Evolutionary conservation across 2,797 vertebrate species (phyloP).

Genomic region (Sebastes umbrosus): DNA sequence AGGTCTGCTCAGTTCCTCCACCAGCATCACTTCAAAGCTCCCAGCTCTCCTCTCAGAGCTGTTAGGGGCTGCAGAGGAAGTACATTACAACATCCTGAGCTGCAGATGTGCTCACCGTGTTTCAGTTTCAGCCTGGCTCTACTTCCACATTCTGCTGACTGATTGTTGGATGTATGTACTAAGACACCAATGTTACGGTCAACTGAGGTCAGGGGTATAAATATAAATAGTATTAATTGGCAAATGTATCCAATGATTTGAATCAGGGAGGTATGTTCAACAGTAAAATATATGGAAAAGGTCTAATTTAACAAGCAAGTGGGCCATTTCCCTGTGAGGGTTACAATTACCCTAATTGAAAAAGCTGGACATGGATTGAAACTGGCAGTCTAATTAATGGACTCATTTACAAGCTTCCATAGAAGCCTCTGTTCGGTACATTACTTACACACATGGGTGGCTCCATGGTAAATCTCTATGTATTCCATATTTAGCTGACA

Average conservation of each 20-base stretch:
- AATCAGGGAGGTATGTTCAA: constrained; percentile 34
- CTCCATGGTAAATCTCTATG: not conserved
- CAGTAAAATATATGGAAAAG: constrained; percentile 57
- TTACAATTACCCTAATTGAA: constrained; percentile 76
- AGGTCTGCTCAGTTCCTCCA: constrained; percentile 13
- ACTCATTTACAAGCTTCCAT: constrained; percentile 60
- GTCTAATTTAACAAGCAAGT: constrained; percentile 66
- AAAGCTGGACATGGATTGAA: constrained; percentile 75
- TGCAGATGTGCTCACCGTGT: not conserved
- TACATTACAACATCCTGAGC: constrained; percentile 23
- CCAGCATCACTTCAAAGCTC: constrained; percentile 53
- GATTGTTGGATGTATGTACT: not conserved
- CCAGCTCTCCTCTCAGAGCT: not conserved
- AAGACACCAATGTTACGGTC: not conserved
- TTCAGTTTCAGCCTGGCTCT: not conserved
- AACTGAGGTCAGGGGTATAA: not conserved
- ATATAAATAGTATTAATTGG: constrained; percentile 26
- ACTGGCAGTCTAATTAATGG: constrained; percentile 75
- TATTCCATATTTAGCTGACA: not conserved
- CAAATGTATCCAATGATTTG: constrained; percentile 41
- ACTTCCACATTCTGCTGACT: not conserved
- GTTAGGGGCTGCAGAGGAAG: constrained; percentile 25
- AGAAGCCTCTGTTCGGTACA: constrained; percentile 48
- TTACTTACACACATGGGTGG: constrained; percentile 36
- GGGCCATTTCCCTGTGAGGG: constrained; percentile 57